These are phyloP conservation scores for Galago senegalensis DNA, from an alignment of 2,797 vertebrate genomes.

Conservation along the genomic window DNA sequence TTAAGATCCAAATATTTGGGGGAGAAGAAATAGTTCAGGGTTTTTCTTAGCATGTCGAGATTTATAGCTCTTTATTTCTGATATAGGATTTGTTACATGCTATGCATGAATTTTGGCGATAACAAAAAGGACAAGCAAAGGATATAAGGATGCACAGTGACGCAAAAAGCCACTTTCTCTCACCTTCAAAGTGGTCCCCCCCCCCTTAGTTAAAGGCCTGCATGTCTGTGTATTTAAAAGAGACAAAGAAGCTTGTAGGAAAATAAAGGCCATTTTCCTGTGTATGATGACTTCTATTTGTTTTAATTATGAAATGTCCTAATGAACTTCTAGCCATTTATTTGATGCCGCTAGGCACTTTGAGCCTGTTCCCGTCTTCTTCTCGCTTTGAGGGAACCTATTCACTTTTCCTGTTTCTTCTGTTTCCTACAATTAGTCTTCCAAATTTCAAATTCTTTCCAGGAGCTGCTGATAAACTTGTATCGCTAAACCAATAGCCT, in stretches of 20 bases:
- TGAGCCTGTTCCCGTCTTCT: neutral
- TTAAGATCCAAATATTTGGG: slow-evolving; percentile 85
- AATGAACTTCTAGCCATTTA: slow-evolving; percentile 4
- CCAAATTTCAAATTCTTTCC: neutral
- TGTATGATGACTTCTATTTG: neutral
- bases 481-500: neutral
- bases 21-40: slow-evolving; percentile 76
- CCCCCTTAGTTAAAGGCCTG: slow-evolving; percentile 17
- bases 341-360: neutral
- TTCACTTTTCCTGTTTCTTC: neutral
- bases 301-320: neutral
- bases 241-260: neutral
- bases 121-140: slow-evolving; percentile 26
- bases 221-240: neutral
- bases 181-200: neutral
- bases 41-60: slow-evolving; percentile 35
- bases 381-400: neutral
- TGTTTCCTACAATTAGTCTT: slow-evolving; percentile 15
- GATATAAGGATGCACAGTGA: neutral
- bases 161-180: slow-evolving; percentile 46
- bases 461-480: slow-evolving; percentile 23
- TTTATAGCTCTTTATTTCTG: slow-evolving; percentile 51
- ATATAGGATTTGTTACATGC: neutral
- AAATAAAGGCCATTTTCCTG: neutral
- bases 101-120: neutral